Percentiles rank a stretch among this genome's conserved stretches.
Evolutionary conservation across 2,797 vertebrate genomes (phyloP).

Genomic region (Micromesistius poutassou): DNA sequence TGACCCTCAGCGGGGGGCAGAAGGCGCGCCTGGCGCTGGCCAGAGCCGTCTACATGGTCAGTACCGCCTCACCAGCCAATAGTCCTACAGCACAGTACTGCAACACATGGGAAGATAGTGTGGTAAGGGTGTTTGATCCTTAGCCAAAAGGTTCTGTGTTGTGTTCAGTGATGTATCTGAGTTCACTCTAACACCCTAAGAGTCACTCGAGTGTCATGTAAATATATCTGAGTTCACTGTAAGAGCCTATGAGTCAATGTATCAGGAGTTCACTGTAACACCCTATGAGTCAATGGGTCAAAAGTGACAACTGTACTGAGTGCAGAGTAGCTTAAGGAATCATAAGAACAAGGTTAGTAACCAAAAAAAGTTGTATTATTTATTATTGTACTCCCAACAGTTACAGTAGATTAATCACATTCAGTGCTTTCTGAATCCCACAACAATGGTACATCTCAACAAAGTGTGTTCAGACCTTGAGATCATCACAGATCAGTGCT

Average conservation of each 20-base stretch:
- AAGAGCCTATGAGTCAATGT: too few relatives aligned
- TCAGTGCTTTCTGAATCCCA: not conserved
- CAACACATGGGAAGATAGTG: not conserved
- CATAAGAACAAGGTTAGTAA: not conserved
- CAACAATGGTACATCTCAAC: not conserved
- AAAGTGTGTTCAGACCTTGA: not conserved
- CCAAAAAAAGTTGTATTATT: not conserved
- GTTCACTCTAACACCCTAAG: too few relatives aligned
- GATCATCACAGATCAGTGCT: not conserved
- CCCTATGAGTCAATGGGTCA: too few relatives aligned
- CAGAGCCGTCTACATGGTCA: slow-evolving; percentile 92
- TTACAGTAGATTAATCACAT: not conserved
- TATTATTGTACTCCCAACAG: not conserved
- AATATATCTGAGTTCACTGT: too few relatives aligned
- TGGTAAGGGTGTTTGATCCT: not conserved
- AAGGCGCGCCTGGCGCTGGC: slow-evolving; percentile 91
- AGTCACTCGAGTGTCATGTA: too few relatives aligned
- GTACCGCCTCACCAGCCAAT: slow-evolving; percentile 6
- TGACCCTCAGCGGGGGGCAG: slow-evolving; percentile 96
- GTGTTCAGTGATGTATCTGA: too few relatives aligned
- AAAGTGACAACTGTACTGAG: too few relatives aligned
- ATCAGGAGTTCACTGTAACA: too few relatives aligned
- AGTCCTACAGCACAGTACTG: not conserved
- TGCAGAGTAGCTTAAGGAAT: not conserved
- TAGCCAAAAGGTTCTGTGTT: not conserved